Percentiles rank a stretch among this genome's conserved stretches.
These are phyloP conservation scores for Aporophyla lueneburgensis DNA, from an alignment of 2,888 invertebrate species.

Conservation along the genomic window DNA sequence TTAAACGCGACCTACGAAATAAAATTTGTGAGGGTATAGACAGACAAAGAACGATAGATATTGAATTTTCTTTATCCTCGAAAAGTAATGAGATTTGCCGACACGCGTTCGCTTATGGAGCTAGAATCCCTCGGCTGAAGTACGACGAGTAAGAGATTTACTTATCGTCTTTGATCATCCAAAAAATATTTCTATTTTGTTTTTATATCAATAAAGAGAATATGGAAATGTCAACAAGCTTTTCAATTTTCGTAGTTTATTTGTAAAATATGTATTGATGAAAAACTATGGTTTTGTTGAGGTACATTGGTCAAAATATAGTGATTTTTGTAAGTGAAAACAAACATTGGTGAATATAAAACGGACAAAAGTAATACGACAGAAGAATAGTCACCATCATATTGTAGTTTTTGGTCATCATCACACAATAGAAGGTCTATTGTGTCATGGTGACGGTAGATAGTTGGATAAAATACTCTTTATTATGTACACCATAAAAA, in stretches of 20 bases:
- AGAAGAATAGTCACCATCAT: not conserved
- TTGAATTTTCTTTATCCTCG: conserved; percentile 85
- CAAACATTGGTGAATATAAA: not conserved
- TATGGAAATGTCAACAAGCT: conserved; percentile 44
- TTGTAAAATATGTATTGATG: conserved; percentile 27
- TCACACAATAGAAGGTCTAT: not conserved
- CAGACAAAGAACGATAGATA: conserved; percentile 81
- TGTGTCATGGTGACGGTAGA: not conserved
- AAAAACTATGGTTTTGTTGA: not conserved
- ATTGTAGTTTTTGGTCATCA: no score
- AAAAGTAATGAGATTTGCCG: conserved; percentile 86
- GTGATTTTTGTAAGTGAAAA: not conserved
- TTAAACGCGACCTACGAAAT: conserved; percentile 73
- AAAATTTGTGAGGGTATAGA: conserved; percentile 77
- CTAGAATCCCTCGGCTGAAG: conserved; percentile 73
- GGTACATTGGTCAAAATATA: not conserved
- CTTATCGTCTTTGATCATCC: conserved; percentile 80
- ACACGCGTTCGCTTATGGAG: conserved; percentile 81
- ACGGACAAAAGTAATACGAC: not conserved
- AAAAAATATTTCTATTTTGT: conserved; percentile 68
- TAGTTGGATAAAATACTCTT: no score
- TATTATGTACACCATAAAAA: no score
- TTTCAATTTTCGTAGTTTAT: conserved; percentile 49
- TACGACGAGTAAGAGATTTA: conserved; percentile 75
- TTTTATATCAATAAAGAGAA: conserved; percentile 62